Evolutionary conservation across 2,888 invertebrate genomes (phyloP).

Genomic region (Drosophila helvetica): DNA sequence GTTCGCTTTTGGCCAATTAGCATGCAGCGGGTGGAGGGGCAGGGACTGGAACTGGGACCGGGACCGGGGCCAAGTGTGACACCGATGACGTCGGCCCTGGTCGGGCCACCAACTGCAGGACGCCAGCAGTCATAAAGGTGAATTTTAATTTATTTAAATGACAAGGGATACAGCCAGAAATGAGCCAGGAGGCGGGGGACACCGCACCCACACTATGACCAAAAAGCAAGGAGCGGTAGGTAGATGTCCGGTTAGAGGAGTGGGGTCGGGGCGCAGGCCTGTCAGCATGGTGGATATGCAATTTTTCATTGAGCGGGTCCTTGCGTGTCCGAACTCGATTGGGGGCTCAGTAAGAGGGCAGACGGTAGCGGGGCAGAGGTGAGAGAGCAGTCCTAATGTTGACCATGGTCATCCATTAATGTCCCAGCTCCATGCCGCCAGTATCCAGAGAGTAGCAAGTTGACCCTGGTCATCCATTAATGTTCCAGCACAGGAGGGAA

Average conservation of each 20-base stretch:
- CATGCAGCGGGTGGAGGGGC: conserved; percentile 62
- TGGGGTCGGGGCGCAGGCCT: conserved; percentile 16
- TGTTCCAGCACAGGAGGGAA: conserved; percentile 28
- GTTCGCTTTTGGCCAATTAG: conserved; percentile 65
- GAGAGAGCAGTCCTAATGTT: conserved; percentile 18
- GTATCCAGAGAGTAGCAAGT: conserved; percentile 7
- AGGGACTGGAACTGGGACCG: not conserved
- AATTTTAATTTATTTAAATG: conserved; percentile 78
- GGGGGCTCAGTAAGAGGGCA: not conserved
- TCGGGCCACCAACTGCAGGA: conserved; percentile 51
- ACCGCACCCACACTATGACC: conserved; percentile 56
- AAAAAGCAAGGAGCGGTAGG: conserved; percentile 53
- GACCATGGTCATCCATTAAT: conserved; percentile 48
- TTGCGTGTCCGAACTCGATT: conserved; percentile 58
- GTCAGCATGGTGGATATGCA: conserved; percentile 66
- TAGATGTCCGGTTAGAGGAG: not conserved
- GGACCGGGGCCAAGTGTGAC: conserved; percentile 64
- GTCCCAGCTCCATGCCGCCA: conserved; percentile 11
- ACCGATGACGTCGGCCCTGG: conserved; percentile 65
- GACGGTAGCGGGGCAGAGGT: not conserved
- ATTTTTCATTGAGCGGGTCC: conserved; percentile 59
- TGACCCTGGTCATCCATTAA: conserved; percentile 49
- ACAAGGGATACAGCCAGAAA: conserved; percentile 26
- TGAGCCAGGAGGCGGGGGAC: not conserved
- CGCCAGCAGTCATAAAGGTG: conserved; percentile 58